These are phyloP conservation scores for Alexandromys fortis DNA, from an alignment of 2,113 vertebrate genomes.

Conservation along the genomic window DNA sequence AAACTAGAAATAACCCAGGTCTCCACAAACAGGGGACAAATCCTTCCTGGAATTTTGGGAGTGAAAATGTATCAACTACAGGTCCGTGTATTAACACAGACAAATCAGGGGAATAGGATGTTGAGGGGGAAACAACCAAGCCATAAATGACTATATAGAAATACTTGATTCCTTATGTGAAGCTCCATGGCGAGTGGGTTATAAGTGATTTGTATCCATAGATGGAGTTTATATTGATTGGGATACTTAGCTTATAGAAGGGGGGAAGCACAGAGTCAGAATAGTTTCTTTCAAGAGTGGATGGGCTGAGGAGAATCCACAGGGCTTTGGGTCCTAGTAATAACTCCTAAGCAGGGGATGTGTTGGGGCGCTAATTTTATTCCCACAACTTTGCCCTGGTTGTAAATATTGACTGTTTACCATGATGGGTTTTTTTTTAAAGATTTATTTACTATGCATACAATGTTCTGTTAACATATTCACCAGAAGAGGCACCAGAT, in stretches of 20 bases:
- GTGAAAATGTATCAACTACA: neutral
- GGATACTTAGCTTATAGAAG: neutral
- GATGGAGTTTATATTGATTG: neutral
- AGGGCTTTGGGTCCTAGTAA: neutral
- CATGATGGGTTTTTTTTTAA: neutral
- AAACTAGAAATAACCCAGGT: neutral
- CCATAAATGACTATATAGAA: neutral
- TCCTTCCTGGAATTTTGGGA: neutral
- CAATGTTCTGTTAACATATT: too few species aligned
- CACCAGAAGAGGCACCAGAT: too few species aligned
- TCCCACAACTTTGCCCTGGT: neutral
- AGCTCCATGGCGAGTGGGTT: neutral
- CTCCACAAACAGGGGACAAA: neutral
- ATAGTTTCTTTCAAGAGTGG: neutral
- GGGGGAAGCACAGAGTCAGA: neutral
- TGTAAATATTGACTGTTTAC: conserved; percentile 33
- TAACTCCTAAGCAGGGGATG: neutral
- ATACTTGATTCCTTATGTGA: neutral
- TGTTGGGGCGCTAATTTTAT: neutral
- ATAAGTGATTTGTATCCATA: neutral
- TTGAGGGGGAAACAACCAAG: neutral
- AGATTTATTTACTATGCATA: too few species aligned
- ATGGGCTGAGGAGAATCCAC: neutral
- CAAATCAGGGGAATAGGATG: neutral
- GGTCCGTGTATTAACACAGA: rapidly evolving